These are phyloP conservation scores for Melieria crassipennis DNA, from an alignment of 2,888 invertebrate species.

Conservation along the genomic window DNA sequence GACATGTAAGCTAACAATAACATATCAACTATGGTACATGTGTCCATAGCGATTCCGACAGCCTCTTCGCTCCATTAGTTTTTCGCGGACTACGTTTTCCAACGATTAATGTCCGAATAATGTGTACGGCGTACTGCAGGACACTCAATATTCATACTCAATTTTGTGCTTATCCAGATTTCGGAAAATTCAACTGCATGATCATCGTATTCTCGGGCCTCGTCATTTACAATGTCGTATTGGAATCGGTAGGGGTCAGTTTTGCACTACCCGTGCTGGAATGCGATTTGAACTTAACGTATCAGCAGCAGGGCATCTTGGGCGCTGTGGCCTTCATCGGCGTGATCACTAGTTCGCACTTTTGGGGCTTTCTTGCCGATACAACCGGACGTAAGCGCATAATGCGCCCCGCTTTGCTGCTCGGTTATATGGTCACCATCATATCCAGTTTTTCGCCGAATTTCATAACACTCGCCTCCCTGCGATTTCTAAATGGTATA, in stretches of 20 bases:
- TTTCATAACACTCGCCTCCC: slow-evolving; percentile 66
- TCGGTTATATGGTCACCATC: slow-evolving; percentile 66
- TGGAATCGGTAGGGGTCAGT: slow-evolving; percentile 66
- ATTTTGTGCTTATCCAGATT: slow-evolving; percentile 57
- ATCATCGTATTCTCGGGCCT: slow-evolving; percentile 67
- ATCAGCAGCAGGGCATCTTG: slow-evolving; percentile 63
- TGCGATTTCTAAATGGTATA: slow-evolving; percentile 68
- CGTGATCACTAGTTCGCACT: slow-evolving; percentile 68
- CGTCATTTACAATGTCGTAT: slow-evolving; percentile 66
- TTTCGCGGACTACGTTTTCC: not conserved
- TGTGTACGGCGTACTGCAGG: too few relatives aligned
- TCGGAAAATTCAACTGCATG: slow-evolving; percentile 67
- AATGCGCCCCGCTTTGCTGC: slow-evolving; percentile 65
- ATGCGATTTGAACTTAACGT: slow-evolving; percentile 63
- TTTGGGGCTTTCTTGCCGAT: slow-evolving; percentile 71
- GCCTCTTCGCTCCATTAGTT: not conserved
- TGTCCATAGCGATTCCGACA: not conserved
- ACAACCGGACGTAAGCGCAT: slow-evolving; percentile 67
- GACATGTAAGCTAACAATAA: slow-evolving; percentile 36
- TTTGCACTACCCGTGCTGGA: slow-evolving; percentile 68
- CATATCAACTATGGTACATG: too few relatives aligned
- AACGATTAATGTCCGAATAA: too few relatives aligned
- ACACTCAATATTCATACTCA: too few relatives aligned
- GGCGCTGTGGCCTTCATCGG: slow-evolving; percentile 63
- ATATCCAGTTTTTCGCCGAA: slow-evolving; percentile 67